These are phyloP conservation scores for Euglossa dilemma DNA, from an alignment of 1,140 invertebrate species.

Conservation along the genomic window DNA sequence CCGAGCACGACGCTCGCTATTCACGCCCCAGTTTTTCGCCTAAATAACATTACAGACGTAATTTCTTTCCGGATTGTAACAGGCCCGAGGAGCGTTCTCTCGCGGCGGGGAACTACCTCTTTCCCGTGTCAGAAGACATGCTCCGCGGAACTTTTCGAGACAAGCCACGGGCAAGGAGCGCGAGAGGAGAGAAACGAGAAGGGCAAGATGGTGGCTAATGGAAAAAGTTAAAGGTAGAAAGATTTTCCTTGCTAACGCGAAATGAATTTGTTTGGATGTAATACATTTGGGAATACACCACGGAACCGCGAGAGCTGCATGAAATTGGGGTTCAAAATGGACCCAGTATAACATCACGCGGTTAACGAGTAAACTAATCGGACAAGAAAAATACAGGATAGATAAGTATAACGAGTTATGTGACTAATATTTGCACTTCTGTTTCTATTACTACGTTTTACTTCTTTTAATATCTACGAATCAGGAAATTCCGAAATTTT, in stretches of 20 bases:
- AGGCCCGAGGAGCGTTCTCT: background rate
- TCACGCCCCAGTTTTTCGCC: constrained; percentile 25
- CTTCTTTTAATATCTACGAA: no score
- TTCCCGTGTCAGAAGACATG: constrained; percentile 26
- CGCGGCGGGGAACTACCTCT: background rate
- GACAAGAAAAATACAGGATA: no score
- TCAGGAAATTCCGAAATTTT: no score
- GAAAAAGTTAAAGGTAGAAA: constrained; percentile 17
- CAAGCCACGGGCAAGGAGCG: background rate
- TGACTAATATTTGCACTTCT: no score
- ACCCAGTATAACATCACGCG: no score
- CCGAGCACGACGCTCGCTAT: background rate
- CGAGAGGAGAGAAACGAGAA: no score
- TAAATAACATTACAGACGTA: constrained; percentile 27
- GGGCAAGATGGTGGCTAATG: background rate
- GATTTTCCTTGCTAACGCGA: constrained; percentile 2
- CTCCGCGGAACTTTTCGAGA: constrained; percentile 4
- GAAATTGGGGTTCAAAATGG: no score
- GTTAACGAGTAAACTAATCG: no score
- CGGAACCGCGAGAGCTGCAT: no score
- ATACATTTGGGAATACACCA: background rate
- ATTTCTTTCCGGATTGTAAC: constrained; percentile 22
- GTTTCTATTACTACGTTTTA: no score
- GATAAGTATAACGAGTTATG: no score
- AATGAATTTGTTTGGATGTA: background rate